Evolutionary conservation across 2,113 vertebrate species (phyloP), one percentile per base, ranked within the genome.

Genomic region (Carlito syrichta): DNA sequence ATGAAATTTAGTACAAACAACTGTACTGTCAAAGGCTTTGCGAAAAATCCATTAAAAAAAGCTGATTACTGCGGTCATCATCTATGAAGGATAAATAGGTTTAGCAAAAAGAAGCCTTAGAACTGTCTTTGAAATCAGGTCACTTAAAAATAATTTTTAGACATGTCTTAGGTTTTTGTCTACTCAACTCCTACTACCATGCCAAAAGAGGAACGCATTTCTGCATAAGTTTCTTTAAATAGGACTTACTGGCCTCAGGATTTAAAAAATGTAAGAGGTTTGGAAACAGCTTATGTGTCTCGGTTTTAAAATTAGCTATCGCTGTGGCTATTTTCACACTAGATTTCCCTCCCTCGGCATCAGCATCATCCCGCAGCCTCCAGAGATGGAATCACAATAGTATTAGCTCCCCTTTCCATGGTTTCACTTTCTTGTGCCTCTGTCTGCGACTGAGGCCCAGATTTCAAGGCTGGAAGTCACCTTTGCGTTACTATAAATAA

Each of bases 231-330:
- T 95, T 97, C 96, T 94, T 97, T 97, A 98, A 98, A 97, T 97
- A 97, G 96, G 91, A 95, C 69, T 92, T 92, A 97, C 69, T 96
- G 94, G 96, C 94, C 96, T 96, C 81, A 91, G 92, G 97, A 97
- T 95, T 96, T 95, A 94, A 96, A 97, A 96, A 96, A 92, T 86
- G 60, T 86, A 96, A 97, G 96, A 85, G 89, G 81, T 96, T 78
- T 97, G 92, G 93, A 98, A 97, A 96, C 90, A 98, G 97, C 96
- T 96, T 97, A 95, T 93, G 95, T 76, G 91, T 96, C 94, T 97
- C 93, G 82, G 95, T 94, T 97, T 98, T 97, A 97, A 98, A 97
- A 98, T 97, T 97, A 95, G 95, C 97, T 92, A 76, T 77, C 79
- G 87, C 87, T 38, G 79, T 73, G 96, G 91, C 93, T 97, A 96